Percentiles rank a stretch among this genome's conserved stretches.
These are phyloP conservation scores for Sinocyclocheilus anshuiensis DNA, from an alignment of 2,113 vertebrate genomes.

Conservation along the genomic window DNA sequence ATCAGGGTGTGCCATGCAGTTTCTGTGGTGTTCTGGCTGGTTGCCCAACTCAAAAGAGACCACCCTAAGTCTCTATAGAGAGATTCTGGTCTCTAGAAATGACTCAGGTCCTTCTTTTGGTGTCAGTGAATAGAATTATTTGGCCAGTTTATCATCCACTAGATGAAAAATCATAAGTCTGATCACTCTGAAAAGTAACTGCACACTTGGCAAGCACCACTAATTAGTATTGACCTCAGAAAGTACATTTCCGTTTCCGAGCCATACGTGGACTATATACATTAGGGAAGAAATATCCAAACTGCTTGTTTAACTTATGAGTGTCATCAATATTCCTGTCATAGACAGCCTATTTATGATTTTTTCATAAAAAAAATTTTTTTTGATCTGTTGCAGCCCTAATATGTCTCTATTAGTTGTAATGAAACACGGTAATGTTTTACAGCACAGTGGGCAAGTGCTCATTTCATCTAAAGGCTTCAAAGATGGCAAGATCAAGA, in stretches of 20 bases:
- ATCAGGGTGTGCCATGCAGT: too few relatives aligned
- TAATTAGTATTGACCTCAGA: slow-evolving; percentile 1
- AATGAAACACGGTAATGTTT: slow-evolving; percentile 28
- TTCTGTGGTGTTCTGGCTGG: too few relatives aligned
- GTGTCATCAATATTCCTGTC: slow-evolving; percentile 15
- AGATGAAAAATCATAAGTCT: background rate
- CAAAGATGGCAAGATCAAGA: slow-evolving; percentile 28
- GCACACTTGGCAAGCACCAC: background rate
- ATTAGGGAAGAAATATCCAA: slow-evolving; percentile 14
- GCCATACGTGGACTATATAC: background rate
- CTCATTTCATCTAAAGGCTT: slow-evolving; percentile 10
- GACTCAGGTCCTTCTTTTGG: background rate
- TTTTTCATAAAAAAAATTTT: too few relatives aligned
- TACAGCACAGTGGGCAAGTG: background rate
- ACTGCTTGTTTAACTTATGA: slow-evolving; percentile 13
- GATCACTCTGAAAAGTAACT: background rate
- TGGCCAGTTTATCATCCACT: background rate
- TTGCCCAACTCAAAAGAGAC: too few relatives aligned
- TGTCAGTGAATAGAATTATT: background rate
- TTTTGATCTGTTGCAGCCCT: slow-evolving; percentile 12
- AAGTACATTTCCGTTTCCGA: background rate
- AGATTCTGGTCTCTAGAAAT: background rate
- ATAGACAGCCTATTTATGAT: slow-evolving; percentile 8
- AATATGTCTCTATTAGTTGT: slow-evolving; percentile 11
- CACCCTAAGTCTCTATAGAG: too few relatives aligned